Evolutionary conservation across 2,797 vertebrate species (phyloP).

Genomic region (Tokudaia muenninki): DNA sequence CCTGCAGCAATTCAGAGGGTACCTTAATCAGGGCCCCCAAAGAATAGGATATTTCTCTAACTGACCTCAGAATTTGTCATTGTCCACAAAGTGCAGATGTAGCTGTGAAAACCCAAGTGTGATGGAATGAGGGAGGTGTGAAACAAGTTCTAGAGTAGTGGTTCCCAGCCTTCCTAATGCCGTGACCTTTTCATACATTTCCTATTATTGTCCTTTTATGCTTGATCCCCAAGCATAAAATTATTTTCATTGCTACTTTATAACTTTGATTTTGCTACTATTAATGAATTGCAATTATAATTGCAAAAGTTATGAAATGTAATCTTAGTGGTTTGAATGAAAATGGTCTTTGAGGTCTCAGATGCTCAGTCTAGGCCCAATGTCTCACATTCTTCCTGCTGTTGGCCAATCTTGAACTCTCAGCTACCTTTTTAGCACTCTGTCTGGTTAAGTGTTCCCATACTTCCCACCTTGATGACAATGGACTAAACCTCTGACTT

Average conservation of each 20-base stretch:
- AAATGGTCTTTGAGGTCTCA: neutral
- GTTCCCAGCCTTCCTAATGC: neutral
- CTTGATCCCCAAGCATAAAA: neutral
- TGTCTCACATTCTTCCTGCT: neutral
- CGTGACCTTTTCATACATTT: neutral
- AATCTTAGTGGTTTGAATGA: neutral
- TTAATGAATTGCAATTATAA: neutral
- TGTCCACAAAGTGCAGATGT: neutral
- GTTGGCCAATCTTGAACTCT: neutral
- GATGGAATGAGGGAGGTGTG: neutral
- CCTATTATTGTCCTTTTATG: neutral
- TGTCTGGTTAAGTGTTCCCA: neutral
- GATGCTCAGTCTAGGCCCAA: neutral
- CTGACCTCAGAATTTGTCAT: neutral
- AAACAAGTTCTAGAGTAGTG: neutral
- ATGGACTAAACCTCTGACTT: neutral
- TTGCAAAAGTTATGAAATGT: neutral
- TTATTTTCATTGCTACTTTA: neutral
- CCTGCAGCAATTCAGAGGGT: neutral
- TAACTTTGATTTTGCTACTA: neutral
- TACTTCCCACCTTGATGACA: neutral
- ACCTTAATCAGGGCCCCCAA: neutral
- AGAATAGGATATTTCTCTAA: neutral
- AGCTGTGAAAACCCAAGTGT: neutral
- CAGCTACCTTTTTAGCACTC: neutral